phyloP scores from a whole-genome alignment of 2,888 invertebrate genomes.

The Drosophila recens region DNA sequence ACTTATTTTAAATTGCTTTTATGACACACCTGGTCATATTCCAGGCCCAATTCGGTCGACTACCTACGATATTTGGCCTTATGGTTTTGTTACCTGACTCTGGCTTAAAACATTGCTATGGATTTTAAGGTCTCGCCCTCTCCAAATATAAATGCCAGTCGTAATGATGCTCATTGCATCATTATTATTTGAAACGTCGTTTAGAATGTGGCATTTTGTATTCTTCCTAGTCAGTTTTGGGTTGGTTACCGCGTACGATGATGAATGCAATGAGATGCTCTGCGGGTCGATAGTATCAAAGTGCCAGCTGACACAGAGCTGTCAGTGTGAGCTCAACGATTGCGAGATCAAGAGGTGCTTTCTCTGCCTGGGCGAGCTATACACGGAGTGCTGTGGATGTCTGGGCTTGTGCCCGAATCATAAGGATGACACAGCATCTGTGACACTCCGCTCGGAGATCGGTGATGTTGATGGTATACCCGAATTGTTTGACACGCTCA shows the following conservation, averaged over 20 bases:
- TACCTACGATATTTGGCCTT: constrained; percentile 35
- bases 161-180: constrained; percentile 26
- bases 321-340: constrained; percentile 95
- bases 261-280: constrained; percentile 81
- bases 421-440: too few relatives aligned
- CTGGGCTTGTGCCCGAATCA: too few relatives aligned
- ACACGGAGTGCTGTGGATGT: constrained; percentile 64
- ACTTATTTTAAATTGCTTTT: constrained; percentile 69
- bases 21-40: constrained; percentile 14
- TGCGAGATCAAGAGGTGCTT: constrained; percentile 93
- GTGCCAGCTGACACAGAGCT: constrained; percentile 97
- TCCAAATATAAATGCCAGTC: constrained; percentile 19
- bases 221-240: constrained; percentile 23
- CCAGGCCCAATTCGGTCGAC: constrained; percentile 6
- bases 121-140: background rate
- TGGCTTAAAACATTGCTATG: background rate
- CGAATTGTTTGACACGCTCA: constrained; percentile 87
- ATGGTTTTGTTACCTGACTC: constrained; percentile 13
- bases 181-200: constrained; percentile 26
- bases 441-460: too few relatives aligned
- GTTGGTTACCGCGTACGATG: constrained; percentile 41
- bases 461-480: too few relatives aligned
- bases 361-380: constrained; percentile 94
- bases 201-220: constrained; percentile 44
- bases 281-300: constrained; percentile 98